Evolutionary conservation across 2,113 vertebrate genomes (phyloP).

Genomic region (Cygnus buccinator): DNA sequence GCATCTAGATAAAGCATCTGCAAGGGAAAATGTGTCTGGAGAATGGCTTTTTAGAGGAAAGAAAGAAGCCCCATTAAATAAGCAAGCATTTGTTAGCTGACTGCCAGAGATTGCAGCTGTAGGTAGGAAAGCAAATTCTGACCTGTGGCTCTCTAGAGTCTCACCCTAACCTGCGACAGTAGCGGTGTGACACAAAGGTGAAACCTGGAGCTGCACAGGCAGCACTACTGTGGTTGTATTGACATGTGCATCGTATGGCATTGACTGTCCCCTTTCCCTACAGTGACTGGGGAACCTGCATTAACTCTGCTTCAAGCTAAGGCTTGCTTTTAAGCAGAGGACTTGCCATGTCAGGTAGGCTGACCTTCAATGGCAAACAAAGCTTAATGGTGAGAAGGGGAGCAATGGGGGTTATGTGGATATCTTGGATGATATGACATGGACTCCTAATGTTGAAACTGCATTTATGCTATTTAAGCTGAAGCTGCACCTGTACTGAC

Average conservation of each 20-base stretch:
- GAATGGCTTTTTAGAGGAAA: background rate
- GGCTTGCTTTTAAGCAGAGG: background rate
- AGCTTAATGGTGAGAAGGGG: background rate
- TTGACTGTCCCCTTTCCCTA: background rate
- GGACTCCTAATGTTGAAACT: background rate
- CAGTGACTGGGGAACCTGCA: background rate
- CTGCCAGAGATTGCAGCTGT: background rate
- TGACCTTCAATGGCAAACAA: background rate
- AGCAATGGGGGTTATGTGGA: background rate
- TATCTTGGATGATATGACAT: background rate
- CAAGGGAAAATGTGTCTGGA: background rate
- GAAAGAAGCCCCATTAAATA: background rate
- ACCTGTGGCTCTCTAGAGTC: background rate
- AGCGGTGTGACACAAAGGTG: background rate
- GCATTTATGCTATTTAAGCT: background rate
- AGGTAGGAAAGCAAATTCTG: background rate
- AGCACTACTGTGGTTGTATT: background rate
- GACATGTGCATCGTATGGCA: background rate
- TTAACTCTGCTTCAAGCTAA: background rate
- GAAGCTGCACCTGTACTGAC: background rate
- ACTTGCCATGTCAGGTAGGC: background rate
- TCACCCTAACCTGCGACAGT: background rate
- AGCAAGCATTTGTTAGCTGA: background rate
- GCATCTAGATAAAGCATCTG: background rate
- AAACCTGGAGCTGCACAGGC: background rate